Percentiles rank a stretch among this genome's conserved stretches.
Conservation (phyloP, 2,797 vertebrate species). For the Arnoldichthys spilopterus region DNA sequence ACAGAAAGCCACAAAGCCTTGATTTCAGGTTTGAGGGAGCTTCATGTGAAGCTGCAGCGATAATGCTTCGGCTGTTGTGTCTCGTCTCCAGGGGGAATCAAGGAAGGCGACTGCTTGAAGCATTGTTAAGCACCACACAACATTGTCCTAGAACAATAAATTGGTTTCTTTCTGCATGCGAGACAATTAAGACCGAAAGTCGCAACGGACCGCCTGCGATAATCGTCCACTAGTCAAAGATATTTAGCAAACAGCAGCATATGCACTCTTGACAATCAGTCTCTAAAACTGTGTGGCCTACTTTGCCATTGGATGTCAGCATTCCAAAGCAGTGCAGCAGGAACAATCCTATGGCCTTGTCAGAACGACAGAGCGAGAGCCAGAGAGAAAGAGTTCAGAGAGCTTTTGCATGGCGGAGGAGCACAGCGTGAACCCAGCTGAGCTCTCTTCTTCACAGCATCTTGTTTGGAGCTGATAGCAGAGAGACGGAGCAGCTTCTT, state of each 20-base stretch:
- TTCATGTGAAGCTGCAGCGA: constrained; percentile 2
- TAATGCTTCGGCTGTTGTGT: background rate
- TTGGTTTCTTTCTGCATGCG: background rate
- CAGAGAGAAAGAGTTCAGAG: constrained; percentile 46
- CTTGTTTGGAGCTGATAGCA: constrained; percentile 57
- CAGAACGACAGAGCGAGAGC: constrained; percentile 23
- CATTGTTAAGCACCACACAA: background rate
- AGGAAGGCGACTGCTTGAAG: background rate
- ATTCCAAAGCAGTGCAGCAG: constrained; percentile 39
- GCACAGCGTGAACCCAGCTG: constrained; percentile 57
- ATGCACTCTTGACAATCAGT: constrained; percentile 19
- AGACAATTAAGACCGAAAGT: constrained; percentile 29
- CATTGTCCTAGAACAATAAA: constrained; percentile 1
- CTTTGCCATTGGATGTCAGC: constrained; percentile 49
- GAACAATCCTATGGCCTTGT: constrained; percentile 49
- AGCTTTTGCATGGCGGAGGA: constrained; percentile 36
- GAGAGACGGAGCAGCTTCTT: constrained; percentile 24
- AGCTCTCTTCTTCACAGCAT: constrained; percentile 48
- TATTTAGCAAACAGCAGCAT: constrained; percentile 26
- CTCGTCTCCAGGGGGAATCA: background rate
- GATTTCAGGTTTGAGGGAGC: constrained; percentile 14
- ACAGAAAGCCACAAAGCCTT: constrained; percentile 18
- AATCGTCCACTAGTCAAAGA: constrained; percentile 2
- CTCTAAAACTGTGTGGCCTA: constrained; percentile 48
- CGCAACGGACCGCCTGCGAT: background rate